Evolutionary conservation across 2,113 vertebrate genomes (phyloP).

Genomic region (Podarcis cretensis): DNA sequence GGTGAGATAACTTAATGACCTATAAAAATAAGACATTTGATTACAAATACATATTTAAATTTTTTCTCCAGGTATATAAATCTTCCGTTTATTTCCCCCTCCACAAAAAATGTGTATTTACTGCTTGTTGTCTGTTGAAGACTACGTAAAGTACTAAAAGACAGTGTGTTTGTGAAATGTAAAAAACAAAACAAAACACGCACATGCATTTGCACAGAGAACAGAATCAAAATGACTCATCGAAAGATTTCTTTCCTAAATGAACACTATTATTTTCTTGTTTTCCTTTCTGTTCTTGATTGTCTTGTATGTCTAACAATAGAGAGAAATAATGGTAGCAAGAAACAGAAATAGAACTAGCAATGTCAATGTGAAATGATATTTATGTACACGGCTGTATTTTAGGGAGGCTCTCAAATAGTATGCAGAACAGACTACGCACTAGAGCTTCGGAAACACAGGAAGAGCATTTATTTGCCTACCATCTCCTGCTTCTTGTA

Average conservation of each 20-base stretch:
- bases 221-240: slow-evolving; percentile 65
- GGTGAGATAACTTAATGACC: background rate
- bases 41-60: slow-evolving; percentile 19
- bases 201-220: slow-evolving; percentile 43
- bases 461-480: background rate
- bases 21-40: background rate
- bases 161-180: slow-evolving; percentile 48
- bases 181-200: slow-evolving; percentile 42
- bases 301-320: slow-evolving; percentile 41
- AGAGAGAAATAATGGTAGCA: slow-evolving; percentile 15
- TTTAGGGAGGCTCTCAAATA: background rate
- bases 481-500: background rate
- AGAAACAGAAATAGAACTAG: slow-evolving; percentile 23
- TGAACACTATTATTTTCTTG: slow-evolving; percentile 60
- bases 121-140: slow-evolving; percentile 38
- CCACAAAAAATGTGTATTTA: background rate
- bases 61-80: background rate
- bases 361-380: slow-evolving; percentile 27
- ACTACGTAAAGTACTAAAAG: slow-evolving; percentile 43
- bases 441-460: slow-evolving; percentile 13
- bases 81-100: background rate
- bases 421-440: background rate
- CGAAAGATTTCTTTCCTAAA: slow-evolving; percentile 41
- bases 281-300: slow-evolving; percentile 51
- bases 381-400: slow-evolving; percentile 36